These are phyloP conservation scores for Leptosomus discolor DNA, from an alignment of 2,113 vertebrate species.

Conservation along the genomic window DNA sequence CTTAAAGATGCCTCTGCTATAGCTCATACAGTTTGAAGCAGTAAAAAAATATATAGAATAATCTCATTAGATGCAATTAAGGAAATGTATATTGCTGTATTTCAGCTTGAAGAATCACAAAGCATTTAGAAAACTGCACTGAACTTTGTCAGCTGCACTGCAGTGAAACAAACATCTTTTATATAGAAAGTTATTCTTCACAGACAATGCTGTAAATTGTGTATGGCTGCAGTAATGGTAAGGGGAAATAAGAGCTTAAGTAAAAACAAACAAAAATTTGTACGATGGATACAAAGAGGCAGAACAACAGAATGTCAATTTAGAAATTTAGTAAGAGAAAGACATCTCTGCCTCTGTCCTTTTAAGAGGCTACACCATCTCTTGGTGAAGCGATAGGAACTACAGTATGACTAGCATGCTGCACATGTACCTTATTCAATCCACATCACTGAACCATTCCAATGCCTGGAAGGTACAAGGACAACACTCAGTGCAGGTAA, in stretches of 20 bases:
- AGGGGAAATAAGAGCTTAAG: not conserved
- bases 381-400: not conserved
- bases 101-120: not conserved
- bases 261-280: not conserved
- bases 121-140: not conserved
- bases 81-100: not conserved
- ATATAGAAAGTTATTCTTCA: not conserved
- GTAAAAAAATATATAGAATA: not conserved
- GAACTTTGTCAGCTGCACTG: not conserved
- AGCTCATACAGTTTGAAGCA: not conserved
- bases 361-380: not conserved
- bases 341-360: not conserved
- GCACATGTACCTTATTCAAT: not conserved
- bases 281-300: not conserved
- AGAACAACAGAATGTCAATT: not conserved
- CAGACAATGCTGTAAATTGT: not conserved
- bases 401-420: not conserved
- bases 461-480: not conserved
- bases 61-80: not conserved
- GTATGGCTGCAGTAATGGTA: not conserved
- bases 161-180: not conserved
- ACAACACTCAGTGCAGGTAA: not conserved
- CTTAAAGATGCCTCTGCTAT: not conserved
- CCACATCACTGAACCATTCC: not conserved
- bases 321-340: not conserved